A percentile compares a stretch with the other conserved stretches of the same genome.
Conservation (phyloP, 1,140 invertebrate genomes). For the Dreissena polymorpha region DNA sequence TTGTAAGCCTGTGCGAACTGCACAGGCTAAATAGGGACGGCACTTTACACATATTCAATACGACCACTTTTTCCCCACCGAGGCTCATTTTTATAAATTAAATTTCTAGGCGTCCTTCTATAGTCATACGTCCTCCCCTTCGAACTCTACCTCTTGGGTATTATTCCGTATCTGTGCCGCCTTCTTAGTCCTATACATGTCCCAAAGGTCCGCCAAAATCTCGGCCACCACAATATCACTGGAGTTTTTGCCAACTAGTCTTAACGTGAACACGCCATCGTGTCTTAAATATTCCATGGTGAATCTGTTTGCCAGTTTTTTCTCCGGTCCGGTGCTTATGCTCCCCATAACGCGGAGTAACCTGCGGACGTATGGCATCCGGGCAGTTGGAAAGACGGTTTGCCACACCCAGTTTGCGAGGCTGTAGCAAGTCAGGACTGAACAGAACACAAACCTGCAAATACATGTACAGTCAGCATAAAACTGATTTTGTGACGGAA, state of each 20-base stretch:
- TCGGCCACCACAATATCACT: slow-evolving; percentile 78
- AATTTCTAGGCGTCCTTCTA: too few species aligned
- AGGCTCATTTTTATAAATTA: too few species aligned
- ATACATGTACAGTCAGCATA: too few species aligned
- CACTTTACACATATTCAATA: too few species aligned
- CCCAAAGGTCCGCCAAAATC: slow-evolving; percentile 77
- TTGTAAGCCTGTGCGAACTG: too few species aligned
- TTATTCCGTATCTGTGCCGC: slow-evolving; percentile 73
- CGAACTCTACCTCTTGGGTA: slow-evolving; percentile 66
- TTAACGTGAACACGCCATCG: slow-evolving; percentile 77
- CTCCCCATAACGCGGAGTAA: slow-evolving; percentile 79
- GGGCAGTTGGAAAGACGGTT: slow-evolving; percentile 74
- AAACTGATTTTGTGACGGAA: too few species aligned
- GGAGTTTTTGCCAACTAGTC: slow-evolving; percentile 77
- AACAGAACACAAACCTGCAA: slow-evolving; percentile 80
- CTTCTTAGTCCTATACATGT: slow-evolving; percentile 75
- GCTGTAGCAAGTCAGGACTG: slow-evolving; percentile 79
- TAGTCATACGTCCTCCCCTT: slow-evolving; percentile 74
- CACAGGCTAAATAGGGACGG: too few species aligned
- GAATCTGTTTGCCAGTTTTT: slow-evolving; percentile 73
- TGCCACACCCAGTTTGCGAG: slow-evolving; percentile 78
- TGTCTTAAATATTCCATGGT: slow-evolving; percentile 76
- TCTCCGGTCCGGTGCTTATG: slow-evolving; percentile 73
- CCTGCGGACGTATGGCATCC: slow-evolving; percentile 78
- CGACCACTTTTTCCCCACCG: too few species aligned